Conservation (phyloP, 2,888 invertebrate species). For the Steinernema hermaphroditum region DNA sequence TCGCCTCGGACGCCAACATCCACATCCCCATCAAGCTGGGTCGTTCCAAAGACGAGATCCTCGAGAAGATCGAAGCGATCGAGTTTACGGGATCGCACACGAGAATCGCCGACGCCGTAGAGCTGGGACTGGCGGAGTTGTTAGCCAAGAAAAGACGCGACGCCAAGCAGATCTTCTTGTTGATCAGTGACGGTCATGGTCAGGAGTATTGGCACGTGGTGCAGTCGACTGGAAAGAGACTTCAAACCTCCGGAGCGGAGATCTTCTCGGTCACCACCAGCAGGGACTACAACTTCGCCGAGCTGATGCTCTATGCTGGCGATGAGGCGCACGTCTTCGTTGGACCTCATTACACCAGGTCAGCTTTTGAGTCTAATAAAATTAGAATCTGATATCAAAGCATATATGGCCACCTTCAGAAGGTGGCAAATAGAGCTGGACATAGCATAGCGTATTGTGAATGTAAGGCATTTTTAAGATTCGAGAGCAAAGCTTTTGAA, state of each 20-base stretch:
- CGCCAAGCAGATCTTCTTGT: conserved; percentile 42
- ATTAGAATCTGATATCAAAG: no score
- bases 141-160: not conserved
- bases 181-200: conserved; percentile 58
- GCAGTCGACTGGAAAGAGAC: conserved; percentile 41
- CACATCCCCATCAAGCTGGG: conserved; percentile 39
- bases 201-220: conserved; percentile 54
- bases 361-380: not conserved
- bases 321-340: conserved; percentile 47
- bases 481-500: no score
- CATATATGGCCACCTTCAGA: no score
- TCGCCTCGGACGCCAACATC: conserved; percentile 46
- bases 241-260: conserved; percentile 42
- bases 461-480: no score
- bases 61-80: conserved; percentile 42
- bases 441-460: no score
- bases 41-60: conserved; percentile 37
- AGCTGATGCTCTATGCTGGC: conserved; percentile 51
- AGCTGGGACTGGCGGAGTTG: conserved; percentile 37
- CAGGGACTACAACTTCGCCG: conserved; percentile 46
- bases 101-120: conserved; percentile 51
- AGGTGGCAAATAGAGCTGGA: no score
- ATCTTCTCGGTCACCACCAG: conserved; percentile 52
- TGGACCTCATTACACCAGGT: conserved; percentile 39
- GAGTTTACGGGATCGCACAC: conserved; percentile 54